Base-by-base conservation (phyloP, 1,140 invertebrate genomes). In the Lepidostoma basale region DNA sequence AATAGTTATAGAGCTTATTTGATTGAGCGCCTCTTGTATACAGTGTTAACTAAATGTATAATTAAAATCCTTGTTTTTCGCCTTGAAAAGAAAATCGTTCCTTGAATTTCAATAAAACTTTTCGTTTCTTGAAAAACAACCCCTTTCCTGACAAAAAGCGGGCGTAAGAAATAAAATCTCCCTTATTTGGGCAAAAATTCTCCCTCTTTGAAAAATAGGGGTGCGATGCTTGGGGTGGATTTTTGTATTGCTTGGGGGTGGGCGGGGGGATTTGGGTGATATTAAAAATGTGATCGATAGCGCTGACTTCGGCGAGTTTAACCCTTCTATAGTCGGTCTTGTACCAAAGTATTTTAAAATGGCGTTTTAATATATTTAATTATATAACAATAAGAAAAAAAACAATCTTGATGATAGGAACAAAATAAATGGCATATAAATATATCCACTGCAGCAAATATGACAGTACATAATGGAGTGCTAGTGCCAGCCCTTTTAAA, bases 221-320 rank as follows among this genome's bases (percentile, higher is more conserved):
- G 62, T 26, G 9, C 9, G 56, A 36, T 45, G 45, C 36, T 14
- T 8, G 44, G 59, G 59, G 59, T 28, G 22, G 59, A 28, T 47
- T 62, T 62, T 62, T 62, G 59, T 45, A 36, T 18, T 56, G 52
- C 28, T n/a, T 8, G 44, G 58, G 44, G 54, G 54, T 0, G 52
- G 30, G 6, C 16, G 18, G 10, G 12, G 14, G 52, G 52, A 33
- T 30, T 28, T 26, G 64, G 69, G 69, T 62, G 69, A 63, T 71
- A 71, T 71, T 71, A 71, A 71, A 71, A 71, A 71, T 67, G 64
- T 71, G 69, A 71, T 71, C 69, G 69, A 71, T 71, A 71, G 62
- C 66, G 69, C 64, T 64, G 69, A 71, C 69, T 67, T 67, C 47
- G 59, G 69, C 33, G 16, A 56, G 26, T 56, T 56, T 56, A 56